phyloP scores from a whole-genome alignment of 1,140 invertebrate species.

The Drosophila funebris region DNA sequence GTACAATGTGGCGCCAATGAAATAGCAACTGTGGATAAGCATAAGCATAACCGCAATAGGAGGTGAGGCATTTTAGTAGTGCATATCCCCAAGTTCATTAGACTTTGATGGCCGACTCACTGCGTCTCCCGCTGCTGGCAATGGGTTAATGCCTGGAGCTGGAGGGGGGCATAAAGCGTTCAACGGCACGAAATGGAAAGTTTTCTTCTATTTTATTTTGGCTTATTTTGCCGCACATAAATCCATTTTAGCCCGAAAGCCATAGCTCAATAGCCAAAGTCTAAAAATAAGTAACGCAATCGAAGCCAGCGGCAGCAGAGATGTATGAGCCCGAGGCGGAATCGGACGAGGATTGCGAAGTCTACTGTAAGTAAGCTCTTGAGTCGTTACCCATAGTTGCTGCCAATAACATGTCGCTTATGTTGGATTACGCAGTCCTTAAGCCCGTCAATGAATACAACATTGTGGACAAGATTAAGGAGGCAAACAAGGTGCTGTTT shows the following conservation, averaged over 20 bases:
- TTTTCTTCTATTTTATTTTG: slow-evolving; percentile 30
- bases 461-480: slow-evolving; percentile 82
- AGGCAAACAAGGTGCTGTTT: slow-evolving; percentile 81
- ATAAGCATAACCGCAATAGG: slow-evolving; percentile 58
- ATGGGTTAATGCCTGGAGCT: not conserved
- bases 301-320: slow-evolving; percentile 52
- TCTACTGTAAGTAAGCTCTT: slow-evolving; percentile 73
- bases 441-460: slow-evolving; percentile 83
- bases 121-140: slow-evolving; percentile 1
- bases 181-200: slow-evolving; percentile 74
- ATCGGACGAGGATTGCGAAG: slow-evolving; percentile 97
- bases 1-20: slow-evolving; percentile 45
- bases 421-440: slow-evolving; percentile 75
- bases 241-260: slow-evolving; percentile 50
- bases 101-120: slow-evolving; percentile 59
- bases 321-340: slow-evolving; percentile 94
- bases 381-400: slow-evolving; percentile 2
- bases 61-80: slow-evolving; percentile 24
- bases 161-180: slow-evolving; percentile 23
- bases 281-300: slow-evolving; percentile 65
- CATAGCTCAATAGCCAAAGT: slow-evolving; percentile 34
- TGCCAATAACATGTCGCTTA: slow-evolving; percentile 53
- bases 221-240: slow-evolving; percentile 40
- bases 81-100: slow-evolving; percentile 72
- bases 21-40: slow-evolving; percentile 37